Evolutionary conservation across 53 echinoderm and acorn worm genomes (phyloP).

Genomic region (Echinarachnius parma): DNA sequence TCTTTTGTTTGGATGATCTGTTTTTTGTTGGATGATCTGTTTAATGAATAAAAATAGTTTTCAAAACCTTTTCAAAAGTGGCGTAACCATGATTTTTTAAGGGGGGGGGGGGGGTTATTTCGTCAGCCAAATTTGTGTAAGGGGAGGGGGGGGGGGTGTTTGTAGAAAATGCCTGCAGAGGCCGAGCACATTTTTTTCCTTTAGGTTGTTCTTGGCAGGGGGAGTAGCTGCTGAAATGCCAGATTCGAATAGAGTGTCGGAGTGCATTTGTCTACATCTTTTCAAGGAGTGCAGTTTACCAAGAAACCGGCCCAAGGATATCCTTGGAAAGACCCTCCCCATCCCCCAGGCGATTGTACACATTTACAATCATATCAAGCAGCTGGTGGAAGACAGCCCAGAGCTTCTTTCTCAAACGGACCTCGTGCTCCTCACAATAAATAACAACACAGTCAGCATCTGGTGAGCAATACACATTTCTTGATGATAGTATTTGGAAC

Average conservation of each 20-base stretch:
- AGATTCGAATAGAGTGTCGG: slow-evolving; percentile 3
- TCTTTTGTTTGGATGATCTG: too few relatives aligned
- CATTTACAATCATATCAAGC: neutral
- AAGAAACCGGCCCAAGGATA: slow-evolving; percentile 12
- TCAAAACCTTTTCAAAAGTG: too few relatives aligned
- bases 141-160: too few relatives aligned
- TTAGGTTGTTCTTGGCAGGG: slow-evolving; percentile 13
- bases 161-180: too few relatives aligned
- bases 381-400: slow-evolving; percentile 1
- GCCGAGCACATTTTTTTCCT: neutral
- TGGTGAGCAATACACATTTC: too few relatives aligned
- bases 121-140: too few relatives aligned
- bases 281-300: slow-evolving; percentile 3
- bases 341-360: slow-evolving; percentile 12
- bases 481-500: too few relatives aligned
- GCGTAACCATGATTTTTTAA: too few relatives aligned
- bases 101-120: too few relatives aligned
- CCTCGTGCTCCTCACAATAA: slow-evolving; percentile 1
- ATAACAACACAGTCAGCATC: neutral
- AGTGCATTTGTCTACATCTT: slow-evolving; percentile 13
- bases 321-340: slow-evolving; percentile 8
- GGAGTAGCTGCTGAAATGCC: slow-evolving; percentile 9
- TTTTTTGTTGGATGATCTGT: too few relatives aligned
- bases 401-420: neutral
- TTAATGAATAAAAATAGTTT: too few relatives aligned